A percentile compares a stretch with the other conserved stretches of the same genome.
phyloP scores from a whole-genome alignment of 2,888 invertebrate species.

The Dastarcus helophoroides region DNA sequence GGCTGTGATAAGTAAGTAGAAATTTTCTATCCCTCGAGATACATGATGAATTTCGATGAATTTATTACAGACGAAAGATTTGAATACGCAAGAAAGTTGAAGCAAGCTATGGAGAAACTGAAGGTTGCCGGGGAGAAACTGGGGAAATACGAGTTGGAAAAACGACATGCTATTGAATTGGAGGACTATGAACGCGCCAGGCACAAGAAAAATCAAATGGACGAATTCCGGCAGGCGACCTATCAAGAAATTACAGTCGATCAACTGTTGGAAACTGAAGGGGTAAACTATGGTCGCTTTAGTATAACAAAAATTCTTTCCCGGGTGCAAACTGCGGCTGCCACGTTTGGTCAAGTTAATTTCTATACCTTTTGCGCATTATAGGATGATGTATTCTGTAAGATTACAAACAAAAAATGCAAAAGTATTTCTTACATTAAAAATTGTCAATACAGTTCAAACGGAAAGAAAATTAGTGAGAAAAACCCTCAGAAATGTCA shows the following conservation, averaged over 20 bases:
- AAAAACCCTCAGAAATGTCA: too few species aligned
- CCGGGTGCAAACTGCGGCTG: background rate
- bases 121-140: conserved; percentile 79
- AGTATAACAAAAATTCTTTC: too few species aligned
- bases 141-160: conserved; percentile 83
- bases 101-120: conserved; percentile 72
- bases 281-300: conserved; percentile 48
- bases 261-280: conserved; percentile 66
- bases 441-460: too few species aligned
- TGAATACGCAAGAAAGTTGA: conserved; percentile 85
- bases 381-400: too few species aligned
- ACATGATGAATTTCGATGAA: background rate
- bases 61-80: conserved; percentile 67
- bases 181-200: conserved; percentile 90
- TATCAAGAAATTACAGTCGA: conserved; percentile 64
- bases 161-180: conserved; percentile 80
- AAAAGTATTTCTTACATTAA: too few species aligned
- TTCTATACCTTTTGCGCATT: too few species aligned
- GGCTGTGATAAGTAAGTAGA: conserved; percentile 65
- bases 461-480: too few species aligned
- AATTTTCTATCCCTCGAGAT: conserved; percentile 3
- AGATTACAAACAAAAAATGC: too few species aligned
- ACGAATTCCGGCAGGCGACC: conserved; percentile 66
- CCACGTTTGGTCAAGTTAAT: too few species aligned
- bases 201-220: conserved; percentile 78